Base-by-base conservation (phyloP, 2,113 vertebrate species). In the Salvelinus fontinalis region DNA sequence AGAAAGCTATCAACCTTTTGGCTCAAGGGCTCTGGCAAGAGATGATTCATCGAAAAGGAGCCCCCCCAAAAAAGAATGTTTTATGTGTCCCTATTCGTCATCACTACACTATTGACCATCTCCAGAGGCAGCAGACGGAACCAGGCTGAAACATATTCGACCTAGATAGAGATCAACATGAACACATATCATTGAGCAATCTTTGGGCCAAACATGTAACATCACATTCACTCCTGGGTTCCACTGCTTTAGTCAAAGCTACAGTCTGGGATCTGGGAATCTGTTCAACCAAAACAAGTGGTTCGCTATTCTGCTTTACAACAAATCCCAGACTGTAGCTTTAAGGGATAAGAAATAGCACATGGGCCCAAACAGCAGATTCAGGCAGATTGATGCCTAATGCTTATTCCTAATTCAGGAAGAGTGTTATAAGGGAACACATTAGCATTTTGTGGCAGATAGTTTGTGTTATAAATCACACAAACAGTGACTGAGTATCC, bases 11-110 rank as follows among this genome's bases (percentile, higher is more conserved):
- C 26, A 70, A 84, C 79, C 71, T 11, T 67, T 9, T 67, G 66
- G 8, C 66, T 31, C 8, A 0, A 27, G 54, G 79, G 60, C 34
- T 72, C 68, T 34, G 60, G 66, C 72, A 59, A 73, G 51, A 75
- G 62, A 75, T 49, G 73, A 84, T 48, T 27, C 84, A 69, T 20
- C 49, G 59, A 80, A 20, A 26, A 5, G 16, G 31, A 68, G 4
- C 22, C 29, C 44, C 5, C 31, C 5, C 5, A 62, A 8, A 29
- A 39, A 22, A 65, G 20, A 57, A 4, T 0, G n/a, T 62, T 75
- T 75, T 4, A 70, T 39, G 20, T 27, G n/a, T 24, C 3, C 24
- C 34, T 77, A 59, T 34, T 72, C 51, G 39, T 66, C 20, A 5
- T 70, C 69, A 59, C 49, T 67, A 71, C 62, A 49, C 65, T 74